Evolutionary conservation across 2,888 invertebrate genomes (phyloP), one percentile per base, ranked within the genome.

Genomic region (Halictus ligatus): DNA sequence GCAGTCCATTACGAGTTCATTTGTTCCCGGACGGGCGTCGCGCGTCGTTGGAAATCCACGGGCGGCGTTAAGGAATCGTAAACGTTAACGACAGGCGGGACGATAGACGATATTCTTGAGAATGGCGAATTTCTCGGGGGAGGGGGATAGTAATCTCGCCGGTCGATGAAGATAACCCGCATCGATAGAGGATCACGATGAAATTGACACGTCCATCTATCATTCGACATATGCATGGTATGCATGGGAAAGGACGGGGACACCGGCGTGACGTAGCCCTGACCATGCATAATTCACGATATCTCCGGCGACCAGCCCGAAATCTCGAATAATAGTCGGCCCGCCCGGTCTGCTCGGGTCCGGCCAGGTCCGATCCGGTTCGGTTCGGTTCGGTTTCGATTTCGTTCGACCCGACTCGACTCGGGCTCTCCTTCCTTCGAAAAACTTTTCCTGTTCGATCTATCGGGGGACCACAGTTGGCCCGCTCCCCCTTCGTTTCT

Each of bases 231-330:
- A 88, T 88, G 90, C 88, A 88, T 85, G 88, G 91, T 86, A 92
- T 91, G 92, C 90, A 92, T 92, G 92, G 91, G 92, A 92, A 92
- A 90, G 89, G 86, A 72, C 78, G 60, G 83, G 80, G 83, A 78
- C 84, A 86, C 78, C 83, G 90, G 83, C 78, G 84, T 84, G 88
- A 88, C 86, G 78, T 81, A 79, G 86, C 86, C 91, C 92, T 92
- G 91, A 91, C 92, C 93, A 93, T 93, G 94, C 94, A 94, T 94
- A 94, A 94, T 94, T 94, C 93, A 94, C 92, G 91, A 90, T 94
- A 94, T 94, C 94, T 93, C 89, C 81, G 88, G 88, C 87, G 91
- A 88, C 89, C 94, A 93, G 92, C 88, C 92, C 92, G 89, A 92
- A 94, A 94, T 93, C 92, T 92, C 93, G 93, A 94, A 94, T 94